These are phyloP conservation scores for Sinelater perroti DNA, from an alignment of 2,888 invertebrate genomes.

Conservation along the genomic window DNA sequence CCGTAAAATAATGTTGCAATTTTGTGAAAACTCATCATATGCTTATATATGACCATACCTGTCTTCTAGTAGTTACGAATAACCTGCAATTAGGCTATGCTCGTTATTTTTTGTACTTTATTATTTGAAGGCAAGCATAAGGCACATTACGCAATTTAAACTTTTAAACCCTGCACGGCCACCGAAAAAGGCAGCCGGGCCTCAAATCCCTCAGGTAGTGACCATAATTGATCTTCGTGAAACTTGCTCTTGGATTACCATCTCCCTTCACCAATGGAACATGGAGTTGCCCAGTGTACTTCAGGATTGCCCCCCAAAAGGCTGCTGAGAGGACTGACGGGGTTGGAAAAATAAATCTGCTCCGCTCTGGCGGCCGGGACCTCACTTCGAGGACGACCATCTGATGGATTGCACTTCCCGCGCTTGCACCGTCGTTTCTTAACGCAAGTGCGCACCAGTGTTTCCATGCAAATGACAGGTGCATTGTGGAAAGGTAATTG, in stretches of 20 bases:
- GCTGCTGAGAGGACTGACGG: background rate
- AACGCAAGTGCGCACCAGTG: too few relatives aligned
- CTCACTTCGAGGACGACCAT: too few relatives aligned
- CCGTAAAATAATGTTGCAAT: too few relatives aligned
- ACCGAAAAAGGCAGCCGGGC: slow-evolving; percentile 25
- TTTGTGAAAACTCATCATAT: too few relatives aligned
- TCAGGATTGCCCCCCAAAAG: slow-evolving; percentile 18
- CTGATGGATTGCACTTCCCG: too few relatives aligned
- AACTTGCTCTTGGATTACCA: slow-evolving; percentile 30
- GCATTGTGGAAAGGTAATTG: slow-evolving; percentile 57
- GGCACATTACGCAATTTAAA: slow-evolving; percentile 31
- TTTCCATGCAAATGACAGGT: slow-evolving; percentile 56
- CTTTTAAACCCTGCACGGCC: slow-evolving; percentile 28
- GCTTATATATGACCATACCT: too few relatives aligned
- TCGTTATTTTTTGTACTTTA: slow-evolving; percentile 21
- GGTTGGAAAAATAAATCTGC: slow-evolving; percentile 13
- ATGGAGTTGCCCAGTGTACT: slow-evolving; percentile 14
- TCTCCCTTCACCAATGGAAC: slow-evolving; percentile 32
- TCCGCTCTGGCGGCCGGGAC: background rate
- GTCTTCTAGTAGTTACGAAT: too few relatives aligned
- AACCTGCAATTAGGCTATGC: too few relatives aligned
- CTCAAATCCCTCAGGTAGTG: slow-evolving; percentile 32
- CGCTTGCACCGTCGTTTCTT: too few relatives aligned
- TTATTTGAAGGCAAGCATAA: slow-evolving; percentile 24
- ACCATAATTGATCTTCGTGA: slow-evolving; percentile 33